Percentiles rank a stretch among this genome's conserved stretches.
Evolutionary conservation across 2,797 vertebrate species (phyloP).

Genomic region (Hippopotamyrus pictus): DNA sequence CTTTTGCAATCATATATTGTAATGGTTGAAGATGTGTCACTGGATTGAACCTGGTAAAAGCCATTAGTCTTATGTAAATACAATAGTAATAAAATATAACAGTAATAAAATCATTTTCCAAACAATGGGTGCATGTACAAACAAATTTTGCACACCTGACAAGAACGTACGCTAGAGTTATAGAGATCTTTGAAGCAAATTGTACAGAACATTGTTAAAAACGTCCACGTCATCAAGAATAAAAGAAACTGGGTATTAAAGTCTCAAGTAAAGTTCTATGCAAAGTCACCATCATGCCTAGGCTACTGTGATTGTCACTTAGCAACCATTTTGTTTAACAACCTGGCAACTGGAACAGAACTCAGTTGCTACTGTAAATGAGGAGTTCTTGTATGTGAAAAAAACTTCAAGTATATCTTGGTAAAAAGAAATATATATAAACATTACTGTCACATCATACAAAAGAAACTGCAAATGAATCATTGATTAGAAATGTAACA

Average conservation of each 20-base stretch:
- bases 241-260: neutral
- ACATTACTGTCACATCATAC: neutral
- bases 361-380: neutral
- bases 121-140: neutral
- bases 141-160: neutral
- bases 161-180: neutral
- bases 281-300: neutral
- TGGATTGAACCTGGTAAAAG: slow-evolving; percentile 73
- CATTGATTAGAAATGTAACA: neutral
- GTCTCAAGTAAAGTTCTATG: neutral
- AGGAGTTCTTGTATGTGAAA: neutral
- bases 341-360: neutral
- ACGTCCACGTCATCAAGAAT: neutral
- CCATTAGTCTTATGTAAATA: neutral
- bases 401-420: neutral
- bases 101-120: neutral
- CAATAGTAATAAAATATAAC: neutral
- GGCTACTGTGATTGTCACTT: neutral
- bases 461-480: slow-evolving; percentile 14
- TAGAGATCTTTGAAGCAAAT: neutral
- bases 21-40: slow-evolving; percentile 77
- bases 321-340: neutral
- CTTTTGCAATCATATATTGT: slow-evolving; percentile 76
- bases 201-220: neutral
- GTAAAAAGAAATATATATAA: neutral